Percentiles rank a stretch among this genome's conserved stretches.
Conservation (phyloP, 2,888 invertebrate species). For the Tetragonula carbonaria region DNA sequence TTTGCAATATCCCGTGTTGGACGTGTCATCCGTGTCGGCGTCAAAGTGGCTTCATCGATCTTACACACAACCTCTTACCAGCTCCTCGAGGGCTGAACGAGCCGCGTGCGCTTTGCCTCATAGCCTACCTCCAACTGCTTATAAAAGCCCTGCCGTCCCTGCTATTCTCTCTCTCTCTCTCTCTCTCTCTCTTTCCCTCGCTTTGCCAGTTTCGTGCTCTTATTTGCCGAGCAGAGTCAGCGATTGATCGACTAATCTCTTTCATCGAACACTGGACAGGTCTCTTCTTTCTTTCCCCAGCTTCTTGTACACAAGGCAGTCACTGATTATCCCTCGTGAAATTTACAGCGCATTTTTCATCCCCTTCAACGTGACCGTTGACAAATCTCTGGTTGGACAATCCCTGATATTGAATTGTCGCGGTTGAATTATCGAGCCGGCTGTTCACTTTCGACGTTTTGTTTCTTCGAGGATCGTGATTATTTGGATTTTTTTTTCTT, state of each 20-base stretch:
- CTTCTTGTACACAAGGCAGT: not conserved
- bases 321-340: slow-evolving; percentile 31
- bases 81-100: slow-evolving; percentile 58
- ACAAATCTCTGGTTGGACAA: too few relatives aligned
- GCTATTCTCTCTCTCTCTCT: not conserved
- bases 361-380: not conserved
- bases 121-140: slow-evolving; percentile 52
- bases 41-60: slow-evolving; percentile 68
- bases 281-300: slow-evolving; percentile 18
- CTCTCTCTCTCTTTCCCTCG: not conserved
- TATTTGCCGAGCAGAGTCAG: slow-evolving; percentile 52
- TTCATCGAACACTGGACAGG: slow-evolving; percentile 33
- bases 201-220: slow-evolving; percentile 31
- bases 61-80: slow-evolving; percentile 63
- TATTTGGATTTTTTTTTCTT: not conserved
- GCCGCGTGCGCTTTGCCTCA: slow-evolving; percentile 28
- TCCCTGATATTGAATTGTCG: not conserved
- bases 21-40: slow-evolving; percentile 63
- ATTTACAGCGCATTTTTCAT: slow-evolving; percentile 27
- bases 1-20: slow-evolving; percentile 61
- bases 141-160: slow-evolving; percentile 44
- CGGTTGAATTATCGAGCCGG: not conserved
- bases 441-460: not conserved
- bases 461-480: not conserved
- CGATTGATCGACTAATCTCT: slow-evolving; percentile 55